These are phyloP conservation scores for Passer montanus DNA, from an alignment of 2,113 vertebrate species.

Conservation along the genomic window DNA sequence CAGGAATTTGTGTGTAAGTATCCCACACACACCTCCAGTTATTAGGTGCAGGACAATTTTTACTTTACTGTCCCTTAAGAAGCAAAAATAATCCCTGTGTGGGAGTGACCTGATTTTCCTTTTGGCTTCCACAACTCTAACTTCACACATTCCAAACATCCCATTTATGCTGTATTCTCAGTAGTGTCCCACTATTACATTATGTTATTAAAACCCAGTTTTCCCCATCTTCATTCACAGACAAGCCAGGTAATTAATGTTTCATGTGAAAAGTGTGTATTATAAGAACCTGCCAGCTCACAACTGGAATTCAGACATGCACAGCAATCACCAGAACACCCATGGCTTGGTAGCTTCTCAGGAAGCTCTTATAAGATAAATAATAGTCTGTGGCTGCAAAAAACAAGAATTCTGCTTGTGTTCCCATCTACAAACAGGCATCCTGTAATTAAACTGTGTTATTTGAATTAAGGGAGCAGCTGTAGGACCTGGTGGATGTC, in stretches of 20 bases:
- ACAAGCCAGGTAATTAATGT: neutral
- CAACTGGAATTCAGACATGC: neutral
- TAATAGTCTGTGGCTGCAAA: neutral
- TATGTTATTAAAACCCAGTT: neutral
- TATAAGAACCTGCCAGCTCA: neutral
- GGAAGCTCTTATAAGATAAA: neutral
- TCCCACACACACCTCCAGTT: neutral
- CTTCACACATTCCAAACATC: neutral
- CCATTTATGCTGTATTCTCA: neutral
- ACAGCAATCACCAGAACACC: neutral
- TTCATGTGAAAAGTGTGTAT: neutral
- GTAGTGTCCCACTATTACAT: neutral
- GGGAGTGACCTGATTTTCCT: neutral
- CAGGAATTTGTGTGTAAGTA: neutral
- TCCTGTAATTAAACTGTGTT: neutral
- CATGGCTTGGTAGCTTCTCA: neutral
- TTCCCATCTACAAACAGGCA: neutral
- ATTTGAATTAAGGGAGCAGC: neutral
- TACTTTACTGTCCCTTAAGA: neutral
- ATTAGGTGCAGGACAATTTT: neutral
- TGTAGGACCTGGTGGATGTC: neutral
- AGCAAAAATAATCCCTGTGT: neutral
- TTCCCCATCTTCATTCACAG: neutral
- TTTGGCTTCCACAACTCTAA: neutral
- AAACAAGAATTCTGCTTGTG: neutral